phyloP scores from a whole-genome alignment of 1,140 invertebrate genomes.

The Drosophila nigromelanica region DNA sequence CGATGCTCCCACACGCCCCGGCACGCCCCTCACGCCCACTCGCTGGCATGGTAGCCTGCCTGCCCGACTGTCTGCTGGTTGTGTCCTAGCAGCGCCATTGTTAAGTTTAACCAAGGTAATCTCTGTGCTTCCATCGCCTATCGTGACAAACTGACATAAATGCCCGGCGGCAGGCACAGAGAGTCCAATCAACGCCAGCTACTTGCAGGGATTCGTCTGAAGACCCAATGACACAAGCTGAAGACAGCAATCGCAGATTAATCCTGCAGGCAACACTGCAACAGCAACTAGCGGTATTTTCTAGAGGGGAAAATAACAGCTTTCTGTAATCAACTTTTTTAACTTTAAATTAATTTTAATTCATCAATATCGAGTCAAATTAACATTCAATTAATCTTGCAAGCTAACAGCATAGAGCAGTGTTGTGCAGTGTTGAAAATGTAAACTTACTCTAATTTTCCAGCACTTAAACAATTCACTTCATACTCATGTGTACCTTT shows the following conservation, averaged over 20 bases:
- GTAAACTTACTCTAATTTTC: too few relatives aligned
- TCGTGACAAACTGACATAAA: constrained; percentile 82
- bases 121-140: constrained; percentile 80
- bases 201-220: constrained; percentile 60
- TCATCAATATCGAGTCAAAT: too few relatives aligned
- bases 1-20: constrained; percentile 8
- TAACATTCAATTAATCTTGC: too few relatives aligned
- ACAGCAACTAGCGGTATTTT: too few relatives aligned
- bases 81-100: constrained; percentile 71
- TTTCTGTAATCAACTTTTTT: too few relatives aligned
- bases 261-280: not conserved
- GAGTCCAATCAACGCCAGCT: constrained; percentile 81
- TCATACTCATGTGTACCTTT: too few relatives aligned
- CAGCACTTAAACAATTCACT: too few relatives aligned
- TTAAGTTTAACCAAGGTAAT: constrained; percentile 83
- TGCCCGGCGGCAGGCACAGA: constrained; percentile 72
- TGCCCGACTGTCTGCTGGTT: constrained; percentile 37
- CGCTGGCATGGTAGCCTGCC: too few relatives aligned
- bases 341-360: too few relatives aligned
- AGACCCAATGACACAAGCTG: constrained; percentile 26
- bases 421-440: too few relatives aligned
- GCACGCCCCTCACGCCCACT: not conserved
- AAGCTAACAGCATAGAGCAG: too few relatives aligned
- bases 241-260: constrained; percentile 2
- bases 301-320: too few relatives aligned